Evolutionary conservation across 2,888 invertebrate genomes (phyloP), one percentile per base, ranked within the genome.

Genomic region (Drosophila phalerata): DNA sequence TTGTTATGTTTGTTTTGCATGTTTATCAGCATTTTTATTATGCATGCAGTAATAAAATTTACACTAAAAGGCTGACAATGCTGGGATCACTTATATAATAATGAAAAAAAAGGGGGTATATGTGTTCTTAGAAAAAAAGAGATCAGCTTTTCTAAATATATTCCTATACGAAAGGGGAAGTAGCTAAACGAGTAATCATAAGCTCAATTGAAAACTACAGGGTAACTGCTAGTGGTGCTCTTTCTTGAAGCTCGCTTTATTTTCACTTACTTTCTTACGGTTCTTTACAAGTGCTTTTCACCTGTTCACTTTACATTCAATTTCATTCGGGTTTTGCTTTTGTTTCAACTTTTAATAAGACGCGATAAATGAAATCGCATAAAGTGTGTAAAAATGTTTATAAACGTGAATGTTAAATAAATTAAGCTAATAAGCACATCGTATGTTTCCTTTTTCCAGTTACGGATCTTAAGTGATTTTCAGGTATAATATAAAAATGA

Each of bases 401-500:
- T 42, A 52, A 73, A 65, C 62, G 62, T 62, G 76, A 73, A 69
- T 77, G 61, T 42, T 58, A 42, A 73, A 60, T 69, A 69, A 66
- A 77, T 76, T 60, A 43, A 69, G 47, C 47, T 58, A 77, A 77
- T 69, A 72, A 72, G 47, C 60, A 42, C 22, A 3, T 13, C 43
- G 48, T 32, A 34, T 68, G 32, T 69, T 51, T 56, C 63, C 9
- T 58, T 63, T 60, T 56, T 61, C 56, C 64, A 61, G 74, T 69
- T 32, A 1, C 30, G 10, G 22, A 56, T 56, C 17, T 57, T 30
- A 22, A 19, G 42, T 47, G 22, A 17, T 15, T 43, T 49, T 47
- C 5, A 58, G 37, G 79, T 84, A 77, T 85, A 81, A 74, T 73
- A 77, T 68, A 62, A 74, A 76, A 57, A 55, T 45, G 69, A 38